Evolutionary conservation across 2,113 vertebrate genomes (phyloP), one percentile per base, ranked within the genome.

Genomic region (Phasianus colchicus): DNA sequence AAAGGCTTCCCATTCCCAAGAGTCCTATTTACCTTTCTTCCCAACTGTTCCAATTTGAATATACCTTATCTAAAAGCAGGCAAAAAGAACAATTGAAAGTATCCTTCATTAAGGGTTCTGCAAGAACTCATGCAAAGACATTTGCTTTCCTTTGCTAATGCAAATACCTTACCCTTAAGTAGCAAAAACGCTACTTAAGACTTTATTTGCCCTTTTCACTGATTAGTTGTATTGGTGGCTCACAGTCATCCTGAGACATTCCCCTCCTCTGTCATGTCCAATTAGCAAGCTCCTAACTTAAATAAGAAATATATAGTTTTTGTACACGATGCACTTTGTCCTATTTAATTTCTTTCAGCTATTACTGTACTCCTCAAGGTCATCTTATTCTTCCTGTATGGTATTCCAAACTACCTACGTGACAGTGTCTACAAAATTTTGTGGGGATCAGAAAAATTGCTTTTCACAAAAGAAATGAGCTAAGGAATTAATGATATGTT

Each of bases 321-420:
- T 72, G 83, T 88, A 81, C 92, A 72, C 67, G 88, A 88, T 88
- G 80, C 69, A 78, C 92, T 93, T 86, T 78, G 90, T 95, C 92
- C 93, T 95, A 95, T 89, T 86, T 88, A 77, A 94, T 96, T 96
- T 90, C 95, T 86, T 84, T 96, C 88, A 90, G 45, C n/a, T 57
- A 75, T 92, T 88, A 88, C 88, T 88, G 63, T 52, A 81, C 27
- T 36, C 76, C 47, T 90, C 90, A 96, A 96, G 96, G 96, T 95
- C 90, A 81, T 89, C 79, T 91, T 83, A 65, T 55, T 88, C 72
- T 80, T 91, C 83, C 85, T 88, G 6, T 36, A 6, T 13, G 7
- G 65, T 50, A 38, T 50, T 83, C 75, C 82, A 58, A 66, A n/a
- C 19, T 80, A 42, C 10, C 9, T 0, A 0, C 19, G 4, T 45